Conservation (phyloP, 2,797 vertebrate genomes). For the Sternotherus odoratus region DNA sequence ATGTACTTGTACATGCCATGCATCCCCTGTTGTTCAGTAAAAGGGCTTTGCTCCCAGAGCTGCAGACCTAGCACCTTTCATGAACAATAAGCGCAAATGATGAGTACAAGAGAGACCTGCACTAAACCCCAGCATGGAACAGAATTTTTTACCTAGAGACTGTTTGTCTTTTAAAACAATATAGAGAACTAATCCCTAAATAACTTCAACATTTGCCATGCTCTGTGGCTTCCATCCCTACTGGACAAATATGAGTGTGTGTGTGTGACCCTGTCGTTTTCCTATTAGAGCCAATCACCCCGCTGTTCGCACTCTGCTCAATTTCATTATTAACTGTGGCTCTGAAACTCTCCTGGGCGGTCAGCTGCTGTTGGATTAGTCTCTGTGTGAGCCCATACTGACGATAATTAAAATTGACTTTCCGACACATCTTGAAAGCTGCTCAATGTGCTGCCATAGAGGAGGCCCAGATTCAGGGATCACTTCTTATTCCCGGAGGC, state of each 20-base stretch:
- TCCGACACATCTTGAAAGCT: not conserved
- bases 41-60: slow-evolving; percentile 60
- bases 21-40: slow-evolving; percentile 43
- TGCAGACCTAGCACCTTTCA: slow-evolving; percentile 33
- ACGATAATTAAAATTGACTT: slow-evolving; percentile 29
- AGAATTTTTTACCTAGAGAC: slow-evolving; percentile 20
- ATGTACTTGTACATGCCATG: slow-evolving; percentile 42
- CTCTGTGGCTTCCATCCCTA: slow-evolving; percentile 5
- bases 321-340: not conserved
- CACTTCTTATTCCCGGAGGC: not conserved
- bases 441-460: not conserved
- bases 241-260: not conserved
- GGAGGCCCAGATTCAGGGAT: slow-evolving; percentile 50
- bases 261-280: not conserved
- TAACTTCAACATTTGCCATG: slow-evolving; percentile 46
- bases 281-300: not conserved
- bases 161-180: slow-evolving; percentile 31
- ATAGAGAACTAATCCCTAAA: slow-evolving; percentile 48
- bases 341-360: not conserved
- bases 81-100: slow-evolving; percentile 17
- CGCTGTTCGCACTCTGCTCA: not conserved
- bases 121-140: slow-evolving; percentile 39
- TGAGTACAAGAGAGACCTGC: slow-evolving; percentile 48
- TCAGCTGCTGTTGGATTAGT: not conserved
- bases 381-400: slow-evolving; percentile 17